phyloP scores from a whole-genome alignment of 2,888 invertebrate genomes.

The Epinotia demarniana region DNA sequence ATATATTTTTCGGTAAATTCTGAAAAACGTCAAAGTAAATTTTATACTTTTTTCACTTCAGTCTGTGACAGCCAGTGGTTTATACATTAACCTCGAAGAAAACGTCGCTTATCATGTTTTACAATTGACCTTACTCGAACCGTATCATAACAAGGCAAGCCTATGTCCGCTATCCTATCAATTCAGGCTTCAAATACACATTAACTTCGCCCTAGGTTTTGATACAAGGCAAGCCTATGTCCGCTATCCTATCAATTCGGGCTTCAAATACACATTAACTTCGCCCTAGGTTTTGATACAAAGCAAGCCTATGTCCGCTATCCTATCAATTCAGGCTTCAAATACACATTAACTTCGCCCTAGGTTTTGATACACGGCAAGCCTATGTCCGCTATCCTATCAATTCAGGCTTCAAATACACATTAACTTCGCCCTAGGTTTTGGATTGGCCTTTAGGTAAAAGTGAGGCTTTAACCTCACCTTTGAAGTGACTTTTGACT shows the following conservation, averaged over 20 bases:
- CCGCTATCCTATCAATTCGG: conserved; percentile 4
- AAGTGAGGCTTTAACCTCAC: conserved; percentile 1
- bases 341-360: not conserved
- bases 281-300: conserved; percentile 5
- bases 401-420: not conserved
- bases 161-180: conserved; percentile 14
- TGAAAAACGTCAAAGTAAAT: conserved; percentile 14
- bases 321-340: not conserved
- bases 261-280: not conserved
- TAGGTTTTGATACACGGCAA: conserved; percentile 32
- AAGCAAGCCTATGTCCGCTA: conserved; percentile 37
- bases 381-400: conserved; percentile 22
- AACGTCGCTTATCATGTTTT: conserved; percentile 40
- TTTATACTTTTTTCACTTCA: conserved; percentile 14
- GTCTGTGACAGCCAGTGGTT: conserved; percentile 19
- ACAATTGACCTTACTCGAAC: conserved; percentile 41
- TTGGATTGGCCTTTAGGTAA: not conserved
- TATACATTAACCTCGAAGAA: conserved; percentile 21
- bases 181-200: not conserved
- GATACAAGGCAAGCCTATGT: conserved; percentile 33
- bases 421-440: not conserved
- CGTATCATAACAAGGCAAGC: conserved; percentile 43
- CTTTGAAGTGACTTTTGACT: conserved; percentile 27
- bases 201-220: not conserved
- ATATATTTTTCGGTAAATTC: conserved; percentile 18